Conservation (phyloP, 1,140 invertebrate species). For the Cylas formicarius region DNA sequence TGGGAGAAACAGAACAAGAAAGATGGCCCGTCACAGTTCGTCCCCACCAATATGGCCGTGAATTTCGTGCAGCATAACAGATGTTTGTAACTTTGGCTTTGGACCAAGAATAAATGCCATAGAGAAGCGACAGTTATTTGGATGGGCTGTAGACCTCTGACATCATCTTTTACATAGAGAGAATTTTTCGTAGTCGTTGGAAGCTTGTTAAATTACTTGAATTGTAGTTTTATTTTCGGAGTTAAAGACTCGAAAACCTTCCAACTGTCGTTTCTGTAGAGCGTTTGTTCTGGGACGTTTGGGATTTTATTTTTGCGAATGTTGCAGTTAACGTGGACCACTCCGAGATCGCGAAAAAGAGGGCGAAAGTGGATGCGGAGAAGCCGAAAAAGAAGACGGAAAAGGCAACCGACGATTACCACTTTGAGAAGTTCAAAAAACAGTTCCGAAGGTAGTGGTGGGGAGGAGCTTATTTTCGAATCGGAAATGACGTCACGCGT, state of each 20-base stretch:
- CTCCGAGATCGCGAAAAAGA: constrained; percentile 51
- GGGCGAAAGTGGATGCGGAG: constrained; percentile 48
- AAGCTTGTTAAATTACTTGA: too few relatives aligned
- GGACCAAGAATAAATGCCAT: too few relatives aligned
- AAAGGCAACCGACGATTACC: constrained; percentile 93
- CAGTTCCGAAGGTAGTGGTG: constrained; percentile 89
- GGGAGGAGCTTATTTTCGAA: constrained; percentile 25
- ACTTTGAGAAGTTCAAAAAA: constrained; percentile 95
- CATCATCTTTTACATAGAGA: too few relatives aligned
- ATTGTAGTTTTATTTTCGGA: too few relatives aligned
- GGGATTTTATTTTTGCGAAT: too few relatives aligned
- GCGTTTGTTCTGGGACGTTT: too few relatives aligned
- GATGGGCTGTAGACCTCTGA: too few relatives aligned
- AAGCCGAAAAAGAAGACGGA: constrained; percentile 67
- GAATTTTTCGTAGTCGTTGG: too few relatives aligned
- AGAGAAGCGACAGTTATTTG: too few relatives aligned
- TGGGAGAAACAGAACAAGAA: constrained; percentile 85
- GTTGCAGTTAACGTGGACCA: constrained; percentile 77
- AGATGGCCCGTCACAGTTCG: constrained; percentile 91
- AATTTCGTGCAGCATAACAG: constrained; percentile 96
- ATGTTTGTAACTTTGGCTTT: constrained; percentile 59
- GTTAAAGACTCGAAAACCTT: too few relatives aligned
- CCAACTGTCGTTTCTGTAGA: too few relatives aligned
- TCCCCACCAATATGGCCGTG: constrained; percentile 95
- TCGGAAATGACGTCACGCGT: too few relatives aligned